Conservation (phyloP, 2,888 invertebrate species). For the Dyspetes luteomarginatus region DNA sequence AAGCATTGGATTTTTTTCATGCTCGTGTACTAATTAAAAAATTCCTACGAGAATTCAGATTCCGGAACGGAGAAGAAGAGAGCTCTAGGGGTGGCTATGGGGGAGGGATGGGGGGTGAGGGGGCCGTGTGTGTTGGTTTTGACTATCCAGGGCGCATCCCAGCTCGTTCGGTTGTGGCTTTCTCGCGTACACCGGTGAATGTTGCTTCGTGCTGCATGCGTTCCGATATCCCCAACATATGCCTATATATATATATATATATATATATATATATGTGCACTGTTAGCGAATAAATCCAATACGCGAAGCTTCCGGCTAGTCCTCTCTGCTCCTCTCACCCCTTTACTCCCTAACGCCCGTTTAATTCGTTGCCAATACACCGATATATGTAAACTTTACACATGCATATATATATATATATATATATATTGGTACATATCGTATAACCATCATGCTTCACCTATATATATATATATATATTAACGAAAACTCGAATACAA, state of each 20-base stretch:
- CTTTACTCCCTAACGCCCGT: conserved; percentile 53
- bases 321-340: conserved; percentile 5
- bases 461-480: conserved; percentile 9
- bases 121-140: conserved; percentile 6
- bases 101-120: neutral
- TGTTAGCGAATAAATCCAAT: conserved; percentile 60
- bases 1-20: conserved; percentile 74
- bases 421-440: too few species aligned
- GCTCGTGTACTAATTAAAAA: conserved; percentile 79
- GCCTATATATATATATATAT: neutral
- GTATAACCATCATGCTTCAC: conserved; percentile 8
- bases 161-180: conserved; percentile 34
- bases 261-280: conserved; percentile 9
- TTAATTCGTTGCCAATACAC: conserved; percentile 60
- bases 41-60: conserved; percentile 79
- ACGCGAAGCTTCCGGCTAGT: conserved; percentile 55
- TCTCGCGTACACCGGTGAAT: conserved; percentile 38
- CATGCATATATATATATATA: too few species aligned
- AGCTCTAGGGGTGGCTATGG: neutral
- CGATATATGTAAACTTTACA: too few species aligned
- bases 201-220: conserved; percentile 19
- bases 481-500: too few species aligned
- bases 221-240: conserved; percentile 19
- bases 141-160: conserved; percentile 45
- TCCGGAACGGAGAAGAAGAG: conserved; percentile 55